phyloP scores from a whole-genome alignment of 1,140 invertebrate genomes.

The Campodea augens region DNA sequence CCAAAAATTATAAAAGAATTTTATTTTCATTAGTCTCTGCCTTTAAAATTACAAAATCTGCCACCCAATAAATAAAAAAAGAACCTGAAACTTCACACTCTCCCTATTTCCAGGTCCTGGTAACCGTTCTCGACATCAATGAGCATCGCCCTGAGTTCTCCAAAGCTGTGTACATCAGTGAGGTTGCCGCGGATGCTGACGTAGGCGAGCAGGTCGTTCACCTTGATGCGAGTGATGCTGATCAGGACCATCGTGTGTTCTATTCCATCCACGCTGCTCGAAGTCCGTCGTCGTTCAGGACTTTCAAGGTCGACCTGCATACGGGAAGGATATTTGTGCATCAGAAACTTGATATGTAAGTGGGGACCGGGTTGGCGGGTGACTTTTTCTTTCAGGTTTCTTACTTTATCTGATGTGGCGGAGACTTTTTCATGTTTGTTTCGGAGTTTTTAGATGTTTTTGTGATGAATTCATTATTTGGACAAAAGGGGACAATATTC shows the following conservation, averaged over 20 bases:
- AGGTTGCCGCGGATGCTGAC: constrained; percentile 51
- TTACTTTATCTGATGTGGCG: no score
- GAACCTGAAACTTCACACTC: no score
- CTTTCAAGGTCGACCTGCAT: constrained; percentile 63
- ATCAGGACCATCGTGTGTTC: constrained; percentile 46
- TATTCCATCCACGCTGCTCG: constrained; percentile 56
- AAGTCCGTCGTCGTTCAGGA: constrained; percentile 44
- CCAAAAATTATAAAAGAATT: no score
- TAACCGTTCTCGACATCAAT: constrained; percentile 63
- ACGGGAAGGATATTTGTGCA: constrained; percentile 49
- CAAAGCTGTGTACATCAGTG: constrained; percentile 41
- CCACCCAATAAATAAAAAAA: no score
- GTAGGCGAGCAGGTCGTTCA: constrained; percentile 41
- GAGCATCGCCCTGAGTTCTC: constrained; percentile 60
- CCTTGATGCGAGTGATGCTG: constrained; percentile 45
- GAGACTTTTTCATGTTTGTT: no score
- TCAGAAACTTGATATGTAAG: constrained; percentile 43
- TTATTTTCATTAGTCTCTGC: no score
- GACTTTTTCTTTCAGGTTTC: not conserved
- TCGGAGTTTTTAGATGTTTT: no score
- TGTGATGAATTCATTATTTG: no score
- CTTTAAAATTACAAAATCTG: no score
- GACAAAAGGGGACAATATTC: no score
- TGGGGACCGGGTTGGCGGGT: not conserved
- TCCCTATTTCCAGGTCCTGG: constrained; percentile 41